Evolutionary conservation across 2,888 invertebrate species (phyloP).

Genomic region (Galerucella calmariensis): DNA sequence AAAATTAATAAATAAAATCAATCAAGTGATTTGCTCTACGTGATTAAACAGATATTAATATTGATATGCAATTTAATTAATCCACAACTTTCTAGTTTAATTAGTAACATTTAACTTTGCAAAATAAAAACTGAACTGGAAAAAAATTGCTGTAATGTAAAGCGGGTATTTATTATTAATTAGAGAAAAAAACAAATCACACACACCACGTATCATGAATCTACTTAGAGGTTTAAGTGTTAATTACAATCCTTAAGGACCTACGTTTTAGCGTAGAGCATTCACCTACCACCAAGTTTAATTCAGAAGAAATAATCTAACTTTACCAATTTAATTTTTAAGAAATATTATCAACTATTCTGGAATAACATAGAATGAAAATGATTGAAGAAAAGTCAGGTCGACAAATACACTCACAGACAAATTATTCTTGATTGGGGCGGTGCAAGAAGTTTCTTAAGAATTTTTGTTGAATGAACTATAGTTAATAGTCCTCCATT

Average conservation of each 20-base stretch:
- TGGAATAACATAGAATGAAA: too few species aligned
- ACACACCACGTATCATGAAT: constrained; percentile 2
- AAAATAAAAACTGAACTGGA: background rate
- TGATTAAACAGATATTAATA: background rate
- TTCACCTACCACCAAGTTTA: background rate
- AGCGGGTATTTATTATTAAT: background rate
- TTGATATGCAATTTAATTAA: background rate
- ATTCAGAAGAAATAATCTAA: too few species aligned
- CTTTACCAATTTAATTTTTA: too few species aligned
- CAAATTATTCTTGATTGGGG: too few species aligned
- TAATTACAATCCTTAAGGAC: background rate
- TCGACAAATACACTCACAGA: too few species aligned
- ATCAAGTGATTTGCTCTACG: background rate
- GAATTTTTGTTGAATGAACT: background rate
- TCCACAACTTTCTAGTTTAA: constrained; percentile 4
- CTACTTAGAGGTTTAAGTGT: constrained; percentile 2
- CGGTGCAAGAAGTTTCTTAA: background rate
- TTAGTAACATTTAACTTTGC: background rate
- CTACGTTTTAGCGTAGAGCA: background rate
- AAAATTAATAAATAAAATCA: background rate
- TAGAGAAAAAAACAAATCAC: background rate
- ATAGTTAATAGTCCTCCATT: background rate
- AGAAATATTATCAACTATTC: too few species aligned
- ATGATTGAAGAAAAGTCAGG: too few species aligned
- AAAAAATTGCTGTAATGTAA: background rate